phyloP scores from a whole-genome alignment of 2,113 vertebrate species.

The Rhinoderma darwinii region DNA sequence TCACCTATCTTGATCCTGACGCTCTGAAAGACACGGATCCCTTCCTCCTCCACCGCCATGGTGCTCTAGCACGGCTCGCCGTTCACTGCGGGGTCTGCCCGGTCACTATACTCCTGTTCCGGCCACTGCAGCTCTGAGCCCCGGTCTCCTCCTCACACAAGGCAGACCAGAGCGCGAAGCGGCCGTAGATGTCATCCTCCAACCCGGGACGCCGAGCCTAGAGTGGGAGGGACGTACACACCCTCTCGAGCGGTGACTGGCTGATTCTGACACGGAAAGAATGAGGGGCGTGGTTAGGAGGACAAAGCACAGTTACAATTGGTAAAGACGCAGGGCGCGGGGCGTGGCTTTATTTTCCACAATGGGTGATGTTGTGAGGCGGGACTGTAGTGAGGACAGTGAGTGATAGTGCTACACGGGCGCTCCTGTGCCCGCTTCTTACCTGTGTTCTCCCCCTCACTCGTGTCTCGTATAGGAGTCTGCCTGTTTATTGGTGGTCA shows the following conservation, averaged over 20 bases:
- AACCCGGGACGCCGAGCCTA: conserved; percentile 52
- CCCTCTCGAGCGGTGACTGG: neutral
- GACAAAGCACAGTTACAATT: neutral
- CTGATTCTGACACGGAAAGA: neutral
- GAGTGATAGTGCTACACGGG: neutral
- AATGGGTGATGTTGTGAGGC: conserved; percentile 2
- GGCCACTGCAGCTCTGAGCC: conserved; percentile 33
- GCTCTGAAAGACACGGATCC: conserved; percentile 94
- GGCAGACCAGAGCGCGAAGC: neutral
- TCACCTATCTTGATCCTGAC: conserved; percentile 97
- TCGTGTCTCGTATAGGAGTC: too few relatives aligned
- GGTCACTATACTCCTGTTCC: conserved; percentile 1
- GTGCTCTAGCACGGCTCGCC: neutral
- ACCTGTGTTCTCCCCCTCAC: too few relatives aligned
- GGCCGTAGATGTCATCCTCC: conserved; percentile 1
- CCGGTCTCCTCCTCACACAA: neutral
- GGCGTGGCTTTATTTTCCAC: neutral
- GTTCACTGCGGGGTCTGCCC: neutral
- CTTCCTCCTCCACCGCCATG: conserved; percentile 97
- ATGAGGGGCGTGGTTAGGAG: neutral
- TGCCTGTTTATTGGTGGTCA: too few relatives aligned
- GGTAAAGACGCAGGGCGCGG: neutral
- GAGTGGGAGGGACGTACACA: too few relatives aligned
- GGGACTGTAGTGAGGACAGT: neutral
- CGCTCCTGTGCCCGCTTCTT: too few relatives aligned